phyloP scores from a whole-genome alignment of 35 echinoderm and acorn worm species.

The Diadema setosum region DNA sequence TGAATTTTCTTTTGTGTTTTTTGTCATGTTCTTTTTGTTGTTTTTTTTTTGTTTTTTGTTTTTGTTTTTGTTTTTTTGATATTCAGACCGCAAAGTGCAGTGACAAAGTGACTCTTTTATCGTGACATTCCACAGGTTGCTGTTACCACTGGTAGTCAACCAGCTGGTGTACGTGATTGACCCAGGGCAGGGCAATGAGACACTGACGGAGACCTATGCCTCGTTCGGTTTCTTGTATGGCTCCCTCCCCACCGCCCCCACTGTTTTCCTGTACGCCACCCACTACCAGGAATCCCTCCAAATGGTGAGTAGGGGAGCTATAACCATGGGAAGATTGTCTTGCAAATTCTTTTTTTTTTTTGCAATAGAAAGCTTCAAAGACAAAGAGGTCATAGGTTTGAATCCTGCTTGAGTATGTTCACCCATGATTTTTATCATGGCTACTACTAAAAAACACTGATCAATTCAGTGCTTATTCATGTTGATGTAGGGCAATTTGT shows the following conservation, averaged over 20 bases:
- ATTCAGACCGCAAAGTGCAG: neutral
- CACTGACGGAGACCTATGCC: conserved; percentile 51
- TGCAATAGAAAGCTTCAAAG: too few relatives aligned
- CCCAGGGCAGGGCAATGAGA: conserved; percentile 44
- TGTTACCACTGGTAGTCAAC: conserved; percentile 47
- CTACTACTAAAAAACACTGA: too few relatives aligned
- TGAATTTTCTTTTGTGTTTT: neutral
- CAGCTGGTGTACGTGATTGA: conserved; percentile 46
- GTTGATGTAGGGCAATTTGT: too few relatives aligned
- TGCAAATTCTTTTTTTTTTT: too few relatives aligned
- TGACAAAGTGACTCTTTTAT: neutral
- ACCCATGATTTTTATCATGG: too few relatives aligned
- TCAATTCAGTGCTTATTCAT: too few relatives aligned
- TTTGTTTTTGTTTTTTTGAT: too few relatives aligned
- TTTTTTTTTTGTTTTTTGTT: neutral
- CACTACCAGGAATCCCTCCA: conserved; percentile 56
- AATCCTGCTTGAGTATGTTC: too few relatives aligned
- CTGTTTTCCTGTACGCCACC: conserved; percentile 68
- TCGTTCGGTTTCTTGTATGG: conserved; percentile 84
- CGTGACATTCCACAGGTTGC: conserved; percentile 48
- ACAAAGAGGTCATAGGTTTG: too few relatives aligned
- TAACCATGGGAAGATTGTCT: too few relatives aligned
- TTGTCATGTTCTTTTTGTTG: neutral
- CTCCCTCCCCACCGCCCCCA: conserved; percentile 71
- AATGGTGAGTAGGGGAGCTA: conserved; percentile 40